These are phyloP conservation scores for Acanthochromis polyacanthus DNA, from an alignment of 2,113 vertebrate species.

Conservation along the genomic window DNA sequence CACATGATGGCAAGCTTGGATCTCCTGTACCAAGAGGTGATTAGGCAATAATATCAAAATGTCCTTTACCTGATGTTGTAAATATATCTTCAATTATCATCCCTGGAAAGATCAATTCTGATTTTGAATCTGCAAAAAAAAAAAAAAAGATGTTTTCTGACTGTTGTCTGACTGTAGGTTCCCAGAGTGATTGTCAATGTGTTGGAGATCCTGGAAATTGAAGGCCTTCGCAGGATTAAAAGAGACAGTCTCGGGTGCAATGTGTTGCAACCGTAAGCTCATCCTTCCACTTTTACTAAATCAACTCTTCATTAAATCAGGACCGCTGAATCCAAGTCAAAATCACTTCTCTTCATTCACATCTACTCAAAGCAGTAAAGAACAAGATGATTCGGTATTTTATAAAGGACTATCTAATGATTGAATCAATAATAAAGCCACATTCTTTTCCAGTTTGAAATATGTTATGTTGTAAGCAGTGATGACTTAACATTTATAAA, in stretches of 20 bases:
- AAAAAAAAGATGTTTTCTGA: background rate
- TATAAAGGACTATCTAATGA: background rate
- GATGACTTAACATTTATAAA: background rate
- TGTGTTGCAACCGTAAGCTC: slow-evolving; percentile 82
- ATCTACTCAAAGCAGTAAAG: background rate
- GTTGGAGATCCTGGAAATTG: slow-evolving; percentile 88
- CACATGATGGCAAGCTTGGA: slow-evolving; percentile 89
- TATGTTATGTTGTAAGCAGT: background rate
- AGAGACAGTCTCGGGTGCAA: slow-evolving; percentile 79
- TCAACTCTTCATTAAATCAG: background rate
- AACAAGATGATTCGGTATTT: background rate
- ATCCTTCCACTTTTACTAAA: background rate
- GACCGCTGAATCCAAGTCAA: slow-evolving; percentile 2
- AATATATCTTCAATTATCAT: background rate
- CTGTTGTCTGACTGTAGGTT: slow-evolving; percentile 82
- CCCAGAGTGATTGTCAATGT: slow-evolving; percentile 90
- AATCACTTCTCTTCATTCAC: background rate
- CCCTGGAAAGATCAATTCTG: too few species aligned
- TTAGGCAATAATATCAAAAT: too few species aligned
- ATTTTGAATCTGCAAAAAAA: too few species aligned
- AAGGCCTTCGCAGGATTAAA: slow-evolving; percentile 83
- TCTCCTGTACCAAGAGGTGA: slow-evolving; percentile 90
- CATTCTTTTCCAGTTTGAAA: background rate
- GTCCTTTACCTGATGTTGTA: background rate
- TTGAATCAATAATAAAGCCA: slow-evolving; percentile 1